phyloP scores from a whole-genome alignment of 2,797 vertebrate species.

The Acrossocheilus fasciatus region DNA sequence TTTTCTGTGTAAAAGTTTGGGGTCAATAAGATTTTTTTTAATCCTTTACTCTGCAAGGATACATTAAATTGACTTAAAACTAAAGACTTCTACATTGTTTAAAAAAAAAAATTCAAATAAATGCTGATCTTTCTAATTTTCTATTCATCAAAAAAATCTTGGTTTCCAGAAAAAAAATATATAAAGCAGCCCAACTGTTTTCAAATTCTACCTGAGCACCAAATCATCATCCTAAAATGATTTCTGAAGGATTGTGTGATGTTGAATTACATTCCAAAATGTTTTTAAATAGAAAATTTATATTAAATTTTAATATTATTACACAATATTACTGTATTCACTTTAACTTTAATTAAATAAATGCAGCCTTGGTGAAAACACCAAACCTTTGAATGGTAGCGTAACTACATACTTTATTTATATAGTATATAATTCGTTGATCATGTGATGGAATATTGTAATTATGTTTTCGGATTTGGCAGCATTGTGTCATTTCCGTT shows the following conservation, averaged over 20 bases:
- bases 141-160: too few relatives aligned
- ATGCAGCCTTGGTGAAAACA: background rate
- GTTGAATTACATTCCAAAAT: too few relatives aligned
- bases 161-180: background rate
- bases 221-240: background rate
- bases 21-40: background rate
- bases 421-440: background rate
- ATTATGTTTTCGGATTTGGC: background rate
- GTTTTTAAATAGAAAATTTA: background rate
- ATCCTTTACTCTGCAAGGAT: background rate
- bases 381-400: background rate
- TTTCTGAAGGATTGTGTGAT: background rate
- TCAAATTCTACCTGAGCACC: background rate
- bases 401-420: background rate
- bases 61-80: background rate
- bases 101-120: background rate
- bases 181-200: background rate
- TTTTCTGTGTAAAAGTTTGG: background rate
- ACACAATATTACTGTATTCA: background rate
- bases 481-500: background rate
- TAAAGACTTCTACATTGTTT: background rate
- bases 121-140: background rate
- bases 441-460: background rate
- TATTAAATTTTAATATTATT: background rate
- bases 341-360: background rate